Evolutionary conservation across 2,888 invertebrate species (phyloP).

Genomic region (Theodoxus fluviatilis): DNA sequence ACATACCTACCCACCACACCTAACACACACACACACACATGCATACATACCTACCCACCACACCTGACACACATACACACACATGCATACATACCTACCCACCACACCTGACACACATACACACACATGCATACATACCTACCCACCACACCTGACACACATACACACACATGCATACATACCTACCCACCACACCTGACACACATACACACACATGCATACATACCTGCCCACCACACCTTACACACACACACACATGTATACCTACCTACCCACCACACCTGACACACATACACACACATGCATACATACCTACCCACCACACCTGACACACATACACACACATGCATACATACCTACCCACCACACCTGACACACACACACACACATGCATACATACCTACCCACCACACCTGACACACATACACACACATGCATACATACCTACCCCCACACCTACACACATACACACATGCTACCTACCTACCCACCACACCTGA

Average conservation of each 20-base stretch:
- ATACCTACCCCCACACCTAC: not conserved
- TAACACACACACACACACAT: not conserved
- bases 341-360: too few relatives aligned
- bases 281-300: too few relatives aligned
- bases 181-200: not conserved
- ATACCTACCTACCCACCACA: too few relatives aligned
- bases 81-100: slow-evolving; percentile 7
- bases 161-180: not conserved
- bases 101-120: too few relatives aligned
- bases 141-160: not conserved
- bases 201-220: not conserved
- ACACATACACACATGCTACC: too few relatives aligned
- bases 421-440: not conserved
- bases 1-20: not conserved
- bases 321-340: too few relatives aligned
- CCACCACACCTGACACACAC: too few relatives aligned
- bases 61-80: not conserved
- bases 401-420: too few relatives aligned
- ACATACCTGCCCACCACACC: not conserved
- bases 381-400: too few relatives aligned
- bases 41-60: not conserved
- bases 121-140: not conserved
- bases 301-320: too few relatives aligned
- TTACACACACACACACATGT: not conserved
- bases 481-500: too few relatives aligned